Base-by-base conservation (phyloP, 2,113 vertebrate species). In the Heterochromis multidens region DNA sequence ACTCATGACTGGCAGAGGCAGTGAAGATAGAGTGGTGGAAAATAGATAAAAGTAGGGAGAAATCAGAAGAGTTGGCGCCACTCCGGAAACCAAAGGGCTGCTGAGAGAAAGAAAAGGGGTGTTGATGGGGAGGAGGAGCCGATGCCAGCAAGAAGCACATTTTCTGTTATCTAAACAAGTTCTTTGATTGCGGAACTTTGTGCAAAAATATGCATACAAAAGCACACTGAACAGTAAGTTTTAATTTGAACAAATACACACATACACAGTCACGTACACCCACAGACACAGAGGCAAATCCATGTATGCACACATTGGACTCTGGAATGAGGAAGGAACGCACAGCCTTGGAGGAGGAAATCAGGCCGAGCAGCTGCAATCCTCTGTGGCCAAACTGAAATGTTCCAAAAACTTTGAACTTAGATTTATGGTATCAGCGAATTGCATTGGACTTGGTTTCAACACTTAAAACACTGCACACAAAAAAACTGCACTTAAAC, bases 171-270 rank as follows among this genome's bases (percentile, higher is more conserved):
- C 43, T 23, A 90, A 92, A 95, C 94, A 95, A 94, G 88, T 43
- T 60, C 85, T 91, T 77, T 95, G 91, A 95, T 94, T 92, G 57
- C 88, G 78, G 56, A 92, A 80, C 60, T 88, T 61, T 83, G 54
- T 57, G 12, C 77, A 33, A 58, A 77, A 33, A 21, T 61, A 65
- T 80, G 52, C 65, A 70, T 33, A 78, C 46, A 70, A 59, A 70
- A 81, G 84, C 63, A 81, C 72, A 31, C 63, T 54, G 60, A 89
- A 91, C 88, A 92, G 90, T 87, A 83, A 5, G 76, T 74, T 82
- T 83, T 91, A 81, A 93, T 90, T 89, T 57, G 74, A 70, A 76
- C 31, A 81, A 78, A 87, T 49, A 77, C 70, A 72, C 81, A 78
- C 70, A 89, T 61, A 58, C 79, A 77, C 60, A 70, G 56, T 72